These are phyloP conservation scores for Uria lomvia DNA, from an alignment of 2,113 vertebrate genomes.

Conservation along the genomic window DNA sequence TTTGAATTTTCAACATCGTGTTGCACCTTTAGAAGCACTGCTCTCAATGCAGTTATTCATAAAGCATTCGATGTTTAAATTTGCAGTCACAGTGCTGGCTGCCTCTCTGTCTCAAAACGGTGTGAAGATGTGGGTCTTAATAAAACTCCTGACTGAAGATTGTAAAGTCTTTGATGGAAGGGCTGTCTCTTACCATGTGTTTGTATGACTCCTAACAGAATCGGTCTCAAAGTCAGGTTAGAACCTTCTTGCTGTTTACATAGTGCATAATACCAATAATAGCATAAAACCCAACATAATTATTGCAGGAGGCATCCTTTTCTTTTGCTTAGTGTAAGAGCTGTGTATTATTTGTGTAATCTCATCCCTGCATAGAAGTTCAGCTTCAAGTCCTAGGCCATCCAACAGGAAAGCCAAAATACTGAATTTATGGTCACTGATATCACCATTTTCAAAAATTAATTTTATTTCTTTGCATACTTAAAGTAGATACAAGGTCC, in stretches of 20 bases:
- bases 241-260: neutral
- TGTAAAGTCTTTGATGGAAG: constrained; percentile 32
- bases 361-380: neutral
- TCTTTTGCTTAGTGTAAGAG: neutral
- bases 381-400: neutral
- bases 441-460: neutral
- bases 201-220: neutral
- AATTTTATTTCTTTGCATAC: neutral
- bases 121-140: constrained; percentile 18
- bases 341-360: neutral
- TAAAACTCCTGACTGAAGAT: constrained; percentile 22
- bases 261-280: neutral
- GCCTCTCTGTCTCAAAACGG: constrained; percentile 35
- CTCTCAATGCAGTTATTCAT: constrained; percentile 56
- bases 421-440: neutral
- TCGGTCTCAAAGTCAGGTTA: neutral
- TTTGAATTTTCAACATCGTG: neutral
- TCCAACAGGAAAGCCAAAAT: neutral
- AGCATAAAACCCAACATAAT: neutral
- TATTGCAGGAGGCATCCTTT: neutral
- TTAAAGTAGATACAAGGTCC: neutral
- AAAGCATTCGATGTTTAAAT: constrained; percentile 42
- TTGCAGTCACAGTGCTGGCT: constrained; percentile 40
- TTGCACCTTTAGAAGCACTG: constrained; percentile 18
- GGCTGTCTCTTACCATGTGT: neutral